Percentiles rank a stretch among this genome's conserved stretches.
Evolutionary conservation across 2,113 vertebrate genomes (phyloP).

Genomic region (Cinclus mexicanus): DNA sequence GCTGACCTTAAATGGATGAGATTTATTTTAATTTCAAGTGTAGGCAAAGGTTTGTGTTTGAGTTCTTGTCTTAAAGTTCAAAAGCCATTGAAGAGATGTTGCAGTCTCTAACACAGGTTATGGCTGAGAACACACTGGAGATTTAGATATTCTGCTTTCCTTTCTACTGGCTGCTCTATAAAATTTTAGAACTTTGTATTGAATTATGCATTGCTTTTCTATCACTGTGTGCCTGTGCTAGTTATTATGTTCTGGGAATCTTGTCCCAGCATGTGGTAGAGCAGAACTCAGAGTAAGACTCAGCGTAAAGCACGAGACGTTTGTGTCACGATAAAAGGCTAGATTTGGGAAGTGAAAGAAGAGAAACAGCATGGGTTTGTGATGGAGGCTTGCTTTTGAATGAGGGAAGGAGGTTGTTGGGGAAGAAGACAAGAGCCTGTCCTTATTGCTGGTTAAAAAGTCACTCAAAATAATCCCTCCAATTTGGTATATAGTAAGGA

Average conservation of each 20-base stretch:
- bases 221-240: background rate
- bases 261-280: background rate
- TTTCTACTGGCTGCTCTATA: conserved; percentile 4
- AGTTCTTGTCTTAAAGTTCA: background rate
- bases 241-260: background rate
- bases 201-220: conserved; percentile 35
- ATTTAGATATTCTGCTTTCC: background rate
- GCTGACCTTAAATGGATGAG: background rate
- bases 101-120: background rate
- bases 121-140: background rate
- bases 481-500: background rate
- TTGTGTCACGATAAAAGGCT: background rate
- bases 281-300: background rate
- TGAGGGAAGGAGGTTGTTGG: background rate
- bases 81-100: background rate
- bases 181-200: conserved; percentile 7
- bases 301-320: background rate
- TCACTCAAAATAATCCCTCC: background rate
- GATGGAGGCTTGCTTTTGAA: background rate
- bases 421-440: background rate
- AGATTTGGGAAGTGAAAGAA: background rate
- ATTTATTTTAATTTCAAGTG: conserved; percentile 8
- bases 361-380: background rate
- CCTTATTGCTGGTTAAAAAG: background rate
- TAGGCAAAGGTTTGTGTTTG: background rate